phyloP scores from a whole-genome alignment of 2,888 invertebrate genomes.

The Antheraea yamamai region DNA sequence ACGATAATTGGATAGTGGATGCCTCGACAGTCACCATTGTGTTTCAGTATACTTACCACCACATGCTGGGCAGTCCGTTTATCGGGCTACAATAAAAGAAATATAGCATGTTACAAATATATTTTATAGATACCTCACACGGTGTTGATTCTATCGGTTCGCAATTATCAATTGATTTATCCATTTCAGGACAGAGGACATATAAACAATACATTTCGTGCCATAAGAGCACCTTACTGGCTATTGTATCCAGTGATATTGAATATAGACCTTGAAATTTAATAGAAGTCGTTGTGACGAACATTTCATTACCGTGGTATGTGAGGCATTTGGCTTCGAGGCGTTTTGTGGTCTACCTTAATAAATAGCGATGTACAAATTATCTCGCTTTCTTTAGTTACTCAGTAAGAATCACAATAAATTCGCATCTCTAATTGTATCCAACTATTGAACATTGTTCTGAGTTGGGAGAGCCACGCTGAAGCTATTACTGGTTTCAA shows the following conservation, averaged over 20 bases:
- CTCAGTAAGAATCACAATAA: not conserved
- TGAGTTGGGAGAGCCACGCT: too few species aligned
- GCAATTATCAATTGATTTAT: not conserved
- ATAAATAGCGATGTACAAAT: not conserved
- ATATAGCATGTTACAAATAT: not conserved
- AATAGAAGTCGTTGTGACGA: conserved; percentile 4
- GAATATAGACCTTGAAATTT: conserved; percentile 6
- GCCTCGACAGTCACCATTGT: too few species aligned
- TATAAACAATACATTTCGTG: conserved; percentile 11
- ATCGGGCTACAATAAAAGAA: too few species aligned
- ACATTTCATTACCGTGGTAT: not conserved
- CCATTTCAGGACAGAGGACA: not conserved
- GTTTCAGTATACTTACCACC: too few species aligned
- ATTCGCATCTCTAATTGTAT: not conserved
- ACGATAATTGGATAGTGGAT: too few species aligned
- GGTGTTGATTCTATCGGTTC: not conserved
- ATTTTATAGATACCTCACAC: conserved; percentile 7
- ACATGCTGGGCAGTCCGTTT: too few species aligned
- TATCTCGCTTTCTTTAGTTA: not conserved
- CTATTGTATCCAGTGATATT: not conserved
- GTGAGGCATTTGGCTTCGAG: not conserved
- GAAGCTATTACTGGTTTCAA: too few species aligned
- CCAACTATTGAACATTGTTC: not conserved
- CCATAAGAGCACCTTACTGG: conserved; percentile 11
- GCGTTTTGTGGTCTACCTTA: not conserved